A percentile compares a stretch with the other conserved stretches of the same genome.
These are phyloP conservation scores for Ectemnius lituratus DNA, from an alignment of 2,888 invertebrate species.

Conservation along the genomic window DNA sequence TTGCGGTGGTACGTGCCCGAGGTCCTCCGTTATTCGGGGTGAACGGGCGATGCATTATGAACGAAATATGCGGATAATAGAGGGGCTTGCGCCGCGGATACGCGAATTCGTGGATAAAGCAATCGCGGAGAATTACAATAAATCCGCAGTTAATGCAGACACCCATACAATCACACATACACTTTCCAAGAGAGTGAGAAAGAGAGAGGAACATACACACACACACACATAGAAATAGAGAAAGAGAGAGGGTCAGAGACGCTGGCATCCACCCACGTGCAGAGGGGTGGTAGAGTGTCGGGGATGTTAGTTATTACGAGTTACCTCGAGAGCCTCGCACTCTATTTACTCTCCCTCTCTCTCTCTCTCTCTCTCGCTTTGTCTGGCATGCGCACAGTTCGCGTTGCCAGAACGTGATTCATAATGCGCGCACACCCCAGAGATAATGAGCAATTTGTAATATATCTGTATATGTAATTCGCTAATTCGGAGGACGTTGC, in stretches of 20 bases:
- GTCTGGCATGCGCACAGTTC: too few relatives aligned
- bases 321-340: conserved; percentile 62
- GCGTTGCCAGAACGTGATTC: conserved; percentile 63
- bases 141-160: conserved; percentile 72
- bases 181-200: background rate
- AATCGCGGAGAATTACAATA: conserved; percentile 76
- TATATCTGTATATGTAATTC: conserved; percentile 68
- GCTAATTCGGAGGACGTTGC: conserved; percentile 23
- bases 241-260: too few relatives aligned
- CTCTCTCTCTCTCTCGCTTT: conserved; percentile 61
- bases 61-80: conserved; percentile 61
- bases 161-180: conserved; percentile 29
- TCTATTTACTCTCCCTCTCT: conserved; percentile 71
- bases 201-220: conserved; percentile 37
- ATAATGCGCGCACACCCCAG: conserved; percentile 64
- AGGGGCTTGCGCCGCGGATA: conserved; percentile 42
- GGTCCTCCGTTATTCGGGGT: too few relatives aligned
- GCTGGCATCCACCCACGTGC: too few relatives aligned
- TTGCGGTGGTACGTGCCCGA: conserved; percentile 1
- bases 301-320: conserved; percentile 72
- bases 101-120: conserved; percentile 71
- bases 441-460: conserved; percentile 76
- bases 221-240: too few relatives aligned
- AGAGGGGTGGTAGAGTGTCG: too few relatives aligned
- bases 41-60: conserved; percentile 57